phyloP scores from a whole-genome alignment of 2,797 vertebrate species.

The Hippopotamyrus pictus region DNA sequence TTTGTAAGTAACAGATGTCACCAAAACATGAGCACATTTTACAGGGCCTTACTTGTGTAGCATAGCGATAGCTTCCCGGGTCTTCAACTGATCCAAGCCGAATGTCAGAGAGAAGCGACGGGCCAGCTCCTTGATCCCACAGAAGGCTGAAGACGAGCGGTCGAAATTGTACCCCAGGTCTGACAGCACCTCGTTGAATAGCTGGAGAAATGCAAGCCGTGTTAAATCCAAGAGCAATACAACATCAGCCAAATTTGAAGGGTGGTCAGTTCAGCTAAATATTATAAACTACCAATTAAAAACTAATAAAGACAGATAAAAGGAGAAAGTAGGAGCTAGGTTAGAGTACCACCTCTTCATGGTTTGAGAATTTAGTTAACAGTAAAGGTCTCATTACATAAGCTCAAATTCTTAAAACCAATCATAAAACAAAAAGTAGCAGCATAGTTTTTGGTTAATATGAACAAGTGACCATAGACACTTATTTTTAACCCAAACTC shows the following conservation, averaged over 20 bases:
- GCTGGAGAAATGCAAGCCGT: constrained; percentile 52
- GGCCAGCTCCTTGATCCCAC: constrained; percentile 95
- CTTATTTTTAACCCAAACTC: background rate
- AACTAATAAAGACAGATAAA: background rate
- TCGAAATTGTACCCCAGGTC: constrained; percentile 94
- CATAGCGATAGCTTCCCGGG: constrained; percentile 98
- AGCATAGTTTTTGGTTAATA: background rate
- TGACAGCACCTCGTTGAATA: constrained; percentile 98
- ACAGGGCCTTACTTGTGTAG: constrained; percentile 86
- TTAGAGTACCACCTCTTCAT: background rate
- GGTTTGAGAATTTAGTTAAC: background rate
- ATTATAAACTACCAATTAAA: background rate
- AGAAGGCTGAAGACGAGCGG: constrained; percentile 91
- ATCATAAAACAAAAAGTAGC: background rate
- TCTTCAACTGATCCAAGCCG: constrained; percentile 95
- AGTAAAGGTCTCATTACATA: background rate
- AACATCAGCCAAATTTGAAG: background rate
- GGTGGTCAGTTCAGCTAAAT: background rate
- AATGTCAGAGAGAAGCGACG: constrained; percentile 97
- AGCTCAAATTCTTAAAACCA: background rate
- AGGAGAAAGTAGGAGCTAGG: background rate
- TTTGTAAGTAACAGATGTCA: background rate
- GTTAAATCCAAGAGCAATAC: background rate
- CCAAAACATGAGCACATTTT: background rate
- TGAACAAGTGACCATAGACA: background rate